Conservation (phyloP, 2,888 invertebrate genomes). For the Synanthedon tipuliformis region DNA sequence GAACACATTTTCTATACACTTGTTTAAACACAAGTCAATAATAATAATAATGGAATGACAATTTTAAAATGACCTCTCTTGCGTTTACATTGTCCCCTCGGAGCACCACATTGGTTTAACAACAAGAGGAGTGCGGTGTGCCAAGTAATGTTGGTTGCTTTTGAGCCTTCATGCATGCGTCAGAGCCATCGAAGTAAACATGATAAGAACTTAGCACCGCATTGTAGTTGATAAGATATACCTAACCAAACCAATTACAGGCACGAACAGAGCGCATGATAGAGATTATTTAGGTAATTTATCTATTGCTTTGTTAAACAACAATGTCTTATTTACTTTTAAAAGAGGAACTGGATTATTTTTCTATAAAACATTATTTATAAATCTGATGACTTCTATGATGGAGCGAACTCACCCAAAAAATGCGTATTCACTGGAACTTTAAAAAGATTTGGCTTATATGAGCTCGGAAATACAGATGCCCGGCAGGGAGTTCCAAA, state of each 20-base stretch:
- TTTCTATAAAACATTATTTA: no score
- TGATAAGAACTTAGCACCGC: neutral
- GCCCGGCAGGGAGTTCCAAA: no score
- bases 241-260: neutral
- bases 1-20: neutral
- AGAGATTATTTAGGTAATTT: neutral
- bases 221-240: slow-evolving; percentile 1
- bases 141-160: neutral
- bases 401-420: no score
- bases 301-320: neutral
- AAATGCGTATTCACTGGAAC: no score
- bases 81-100: neutral
- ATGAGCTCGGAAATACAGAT: no score
- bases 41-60: neutral
- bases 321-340: no score
- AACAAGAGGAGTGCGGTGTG: neutral
- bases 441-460: no score
- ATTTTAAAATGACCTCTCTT: neutral
- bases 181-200: neutral
- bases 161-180: neutral
- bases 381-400: no score
- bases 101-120: neutral
- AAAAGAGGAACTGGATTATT: no score
- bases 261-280: slow-evolving; percentile 1
- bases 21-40: neutral